Base-by-base conservation (phyloP, 2,113 vertebrate genomes). In the Embiotoca jacksoni region DNA sequence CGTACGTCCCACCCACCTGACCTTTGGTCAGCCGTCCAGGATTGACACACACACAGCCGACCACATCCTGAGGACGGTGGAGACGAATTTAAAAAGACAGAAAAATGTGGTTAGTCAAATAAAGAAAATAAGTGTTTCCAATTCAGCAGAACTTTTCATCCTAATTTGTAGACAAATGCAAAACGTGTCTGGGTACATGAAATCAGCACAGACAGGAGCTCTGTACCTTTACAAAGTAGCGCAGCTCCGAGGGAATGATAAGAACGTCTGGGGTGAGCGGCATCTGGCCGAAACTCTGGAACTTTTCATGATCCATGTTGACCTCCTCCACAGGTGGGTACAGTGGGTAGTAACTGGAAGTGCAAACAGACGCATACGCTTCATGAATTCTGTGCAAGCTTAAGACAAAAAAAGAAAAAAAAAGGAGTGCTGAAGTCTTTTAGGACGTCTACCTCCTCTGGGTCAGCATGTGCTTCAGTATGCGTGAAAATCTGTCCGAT, bases 1-100 rank as follows among this genome's bases (percentile, higher is more conserved):
- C 85, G 0, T 95, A 99, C n/a, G 97, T 98, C 56, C 98, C 98
- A 0, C 98, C 98, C 0, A 97, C 96, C 33, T 95, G 96, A 13
- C 98, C 98, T 91, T 99, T 99, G 3, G 98, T 98, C 78, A 99
- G 88, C 0, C 98, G 96, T 1, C 96, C 97, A 0, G 98, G 97
- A 53, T 99, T 99, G 88, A 99, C 71, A 16, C 97, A 99, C 6
- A 97, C 67, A 0, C 97, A 98, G 79, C 97, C 96, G 2, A 95
- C 91, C 66, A 97, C 89, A 0, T 97, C 96, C 98, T 99, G 82
- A 7, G 14, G 61, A 49, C 1, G 31, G 1, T 10, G 8, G 5
- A 31, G 53, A 52, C 44, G 8, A 9, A 15, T 23, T 65, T 67
- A 4, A 32, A 64, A 35, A 41, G 39, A 41, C 23, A 23, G 23